Base-by-base conservation (phyloP, 2,888 invertebrate species). In the Rhamnusium bicolor region DNA sequence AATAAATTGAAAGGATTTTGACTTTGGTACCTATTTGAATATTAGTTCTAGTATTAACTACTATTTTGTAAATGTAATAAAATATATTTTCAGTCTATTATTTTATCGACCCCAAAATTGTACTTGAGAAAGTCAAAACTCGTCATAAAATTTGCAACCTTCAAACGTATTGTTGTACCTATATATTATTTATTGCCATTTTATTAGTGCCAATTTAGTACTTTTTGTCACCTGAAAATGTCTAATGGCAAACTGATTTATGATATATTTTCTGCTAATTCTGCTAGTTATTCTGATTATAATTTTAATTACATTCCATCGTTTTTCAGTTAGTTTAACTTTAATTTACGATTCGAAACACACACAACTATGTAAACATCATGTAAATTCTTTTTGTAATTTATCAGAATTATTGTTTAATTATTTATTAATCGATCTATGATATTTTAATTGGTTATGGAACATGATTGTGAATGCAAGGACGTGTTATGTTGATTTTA, bases 361-460 rank as follows among this genome's bases (percentile, higher is more conserved):
- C n/a, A 6, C n/a, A 24, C 24, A 21, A 21, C 19, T 24, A 24
- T 21, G 12, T 53, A 19, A 53, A 19, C 5, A 19, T 53, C 21
- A 53, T 53, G 18, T 53, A 19, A 18, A 19, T 18, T 18, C 19
- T 53, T 10, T 10, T 18, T 60, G 29, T 2, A 21, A 21, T 14
- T 21, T 40, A 62, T 46, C 7, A 21, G n/a, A 18, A 19, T 24
- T 62, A 47, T 46, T 47, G 40, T 62, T 14, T 62, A 62, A 46
- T 47, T 46, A 24, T 47, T 18, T n/a, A 47, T 40, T 61, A 46
- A 61, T 62, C 24, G 2, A 21, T 46, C 19, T 40, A 21, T 47
- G 61, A 62, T 21, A 46, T 62, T 62, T 62, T 62, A 62, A 62
- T 62, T 21, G n/a, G 2, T 7, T 47, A 18, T 58, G n/a, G n/a